Conservation (phyloP, 2,113 vertebrate species). For the Mionectes macconnelli region DNA sequence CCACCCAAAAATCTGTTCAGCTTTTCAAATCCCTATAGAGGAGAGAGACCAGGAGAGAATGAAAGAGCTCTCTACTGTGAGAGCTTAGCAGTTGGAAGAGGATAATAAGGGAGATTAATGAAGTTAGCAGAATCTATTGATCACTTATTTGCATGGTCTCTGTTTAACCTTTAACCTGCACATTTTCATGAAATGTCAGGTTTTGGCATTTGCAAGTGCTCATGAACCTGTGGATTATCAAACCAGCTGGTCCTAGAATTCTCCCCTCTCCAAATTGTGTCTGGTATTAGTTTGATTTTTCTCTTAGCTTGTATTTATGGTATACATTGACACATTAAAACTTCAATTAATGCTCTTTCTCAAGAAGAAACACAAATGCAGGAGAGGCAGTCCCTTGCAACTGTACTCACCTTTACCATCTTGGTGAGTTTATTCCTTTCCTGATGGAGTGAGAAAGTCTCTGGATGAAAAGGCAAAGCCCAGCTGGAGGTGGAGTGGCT, state of each 20-base stretch:
- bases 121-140: neutral
- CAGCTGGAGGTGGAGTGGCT: neutral
- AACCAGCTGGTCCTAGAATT: neutral
- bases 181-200: neutral
- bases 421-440: constrained; percentile 8
- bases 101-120: neutral
- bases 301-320: neutral
- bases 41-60: neutral
- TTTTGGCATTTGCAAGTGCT: neutral
- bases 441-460: neutral
- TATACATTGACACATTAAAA: neutral
- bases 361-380: neutral
- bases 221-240: neutral
- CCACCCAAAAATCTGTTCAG: neutral
- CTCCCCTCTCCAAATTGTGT: neutral
- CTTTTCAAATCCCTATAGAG: neutral
- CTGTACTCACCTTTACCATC: constrained; percentile 65
- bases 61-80: neutral
- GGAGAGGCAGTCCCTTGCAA: neutral
- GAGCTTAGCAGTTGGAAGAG: neutral
- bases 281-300: neutral
- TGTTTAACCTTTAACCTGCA: neutral
- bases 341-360: neutral
- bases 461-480: neutral
- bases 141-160: neutral